Evolutionary conservation across 2,113 vertebrate species (phyloP), one percentile per base, ranked within the genome.

Genomic region (Todiramphus saurophagus): DNA sequence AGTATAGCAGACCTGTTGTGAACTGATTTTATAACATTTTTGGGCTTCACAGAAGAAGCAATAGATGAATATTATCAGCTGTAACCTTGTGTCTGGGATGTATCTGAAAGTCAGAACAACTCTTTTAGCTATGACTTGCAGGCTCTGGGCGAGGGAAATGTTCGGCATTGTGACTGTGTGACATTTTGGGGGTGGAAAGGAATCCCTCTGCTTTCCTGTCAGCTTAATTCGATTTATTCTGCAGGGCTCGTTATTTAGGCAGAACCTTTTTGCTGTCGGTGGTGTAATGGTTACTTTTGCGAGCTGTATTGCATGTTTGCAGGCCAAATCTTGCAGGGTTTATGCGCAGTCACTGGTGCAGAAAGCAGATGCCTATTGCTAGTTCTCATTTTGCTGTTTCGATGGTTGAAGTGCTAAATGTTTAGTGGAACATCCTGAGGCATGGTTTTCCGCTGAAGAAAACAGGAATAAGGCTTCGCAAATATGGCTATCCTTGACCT

Each of bases 121-220:
- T 86, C 60, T 87, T 77, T 80, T 63, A 90, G 79, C 23, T 59
- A 19, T 94, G 87, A 91, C 79, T 96, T 96, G 44, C 51, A 75
- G 60, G 83, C 28, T 86, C 63, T 83, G 85, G 83, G 64, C 89
- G 89, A 86, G 74, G 8, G 8, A 37, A 73, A 31, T 84, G 48
- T 51, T 91, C n/a, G 33, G 70, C 76, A 70, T 83, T 56, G 68
- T 88, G 50, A 67, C 75, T 83, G 11, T 76, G 75, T 93, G 85
- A 83, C 90, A 78, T 96, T 95, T 94, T 92, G 80, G 69, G 60
- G 85, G 86, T 87, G 88, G 92, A 88, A 90, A 76, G 60, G 83
- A 93, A 21, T 83, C 91, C 79, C 24, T 92, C 55, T 84, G 56
- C 51, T 68, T 94, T 92, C 48, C 43, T 90, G 66, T 86, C 85